phyloP scores from a whole-genome alignment of 2,797 vertebrate genomes.

The Mionectes olivaceus region DNA sequence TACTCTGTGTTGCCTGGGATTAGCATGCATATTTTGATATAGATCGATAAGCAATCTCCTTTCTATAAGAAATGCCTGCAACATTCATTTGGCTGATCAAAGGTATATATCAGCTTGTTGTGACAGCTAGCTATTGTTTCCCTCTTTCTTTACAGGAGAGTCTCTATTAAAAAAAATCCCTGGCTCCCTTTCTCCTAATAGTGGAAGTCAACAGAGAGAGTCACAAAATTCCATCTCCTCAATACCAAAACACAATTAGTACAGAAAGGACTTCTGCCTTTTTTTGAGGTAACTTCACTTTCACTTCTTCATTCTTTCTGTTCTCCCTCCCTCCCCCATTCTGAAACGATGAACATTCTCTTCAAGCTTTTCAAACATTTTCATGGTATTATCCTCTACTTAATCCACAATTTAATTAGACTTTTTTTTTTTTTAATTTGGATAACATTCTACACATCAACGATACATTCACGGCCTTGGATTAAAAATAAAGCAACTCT shows the following conservation, averaged over 20 bases:
- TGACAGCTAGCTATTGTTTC: constrained; percentile 98
- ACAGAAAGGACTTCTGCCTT: constrained; percentile 77
- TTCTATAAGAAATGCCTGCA: constrained; percentile 99
- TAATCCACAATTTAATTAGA: not conserved
- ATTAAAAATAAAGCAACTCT: not conserved
- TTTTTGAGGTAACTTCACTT: constrained; percentile 81
- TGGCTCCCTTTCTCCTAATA: constrained; percentile 85
- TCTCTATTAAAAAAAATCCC: constrained; percentile 85
- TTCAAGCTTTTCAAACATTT: not conserved
- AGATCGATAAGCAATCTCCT: constrained; percentile 99
- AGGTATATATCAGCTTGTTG: constrained; percentile 90
- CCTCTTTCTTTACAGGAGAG: constrained; percentile 85
- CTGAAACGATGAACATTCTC: not conserved
- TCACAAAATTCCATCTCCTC: constrained; percentile 92
- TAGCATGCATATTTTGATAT: constrained; percentile 99
- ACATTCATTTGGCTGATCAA: constrained; percentile 99
- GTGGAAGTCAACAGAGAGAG: constrained; percentile 92
- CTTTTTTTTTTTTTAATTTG: too few relatives aligned
- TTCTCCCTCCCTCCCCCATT: not conserved
- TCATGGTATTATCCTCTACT: not conserved
- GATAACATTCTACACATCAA: not conserved
- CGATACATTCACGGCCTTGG: not conserved
- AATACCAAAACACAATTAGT: constrained; percentile 86
- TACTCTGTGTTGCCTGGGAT: constrained; percentile 93
- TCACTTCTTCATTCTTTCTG: constrained; percentile 66